These are phyloP conservation scores for Cepphus grylle DNA, from an alignment of 2,113 vertebrate species.

Conservation along the genomic window DNA sequence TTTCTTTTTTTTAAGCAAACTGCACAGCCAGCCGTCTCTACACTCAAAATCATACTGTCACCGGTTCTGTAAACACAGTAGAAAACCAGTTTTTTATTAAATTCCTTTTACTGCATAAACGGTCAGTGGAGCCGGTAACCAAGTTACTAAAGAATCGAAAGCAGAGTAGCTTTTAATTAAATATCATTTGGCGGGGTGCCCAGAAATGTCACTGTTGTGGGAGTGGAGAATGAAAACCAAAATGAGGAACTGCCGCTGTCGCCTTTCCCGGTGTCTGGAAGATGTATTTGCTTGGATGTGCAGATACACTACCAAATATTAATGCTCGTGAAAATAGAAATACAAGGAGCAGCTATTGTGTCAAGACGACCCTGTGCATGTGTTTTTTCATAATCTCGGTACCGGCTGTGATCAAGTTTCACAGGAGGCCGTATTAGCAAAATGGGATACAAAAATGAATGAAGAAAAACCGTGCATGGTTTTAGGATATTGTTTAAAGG, in stretches of 20 bases:
- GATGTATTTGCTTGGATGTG: background rate
- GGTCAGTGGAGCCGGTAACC: slow-evolving; percentile 11
- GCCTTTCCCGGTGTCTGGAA: background rate
- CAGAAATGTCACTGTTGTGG: background rate
- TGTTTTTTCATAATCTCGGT: background rate
- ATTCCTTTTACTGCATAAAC: slow-evolving; percentile 10
- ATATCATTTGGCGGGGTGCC: slow-evolving; percentile 26
- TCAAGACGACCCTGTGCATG: background rate
- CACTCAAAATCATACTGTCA: background rate
- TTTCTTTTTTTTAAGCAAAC: background rate
- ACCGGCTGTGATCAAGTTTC: background rate
- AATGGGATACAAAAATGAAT: accelerated
- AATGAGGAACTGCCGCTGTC: background rate
- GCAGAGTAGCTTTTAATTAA: slow-evolving; percentile 59
- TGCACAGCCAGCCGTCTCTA: background rate
- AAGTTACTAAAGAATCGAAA: slow-evolving; percentile 27
- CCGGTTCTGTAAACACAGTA: background rate
- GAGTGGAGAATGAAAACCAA: background rate
- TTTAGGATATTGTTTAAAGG: background rate
- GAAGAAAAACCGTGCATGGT: accelerated
- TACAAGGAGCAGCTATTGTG: background rate
- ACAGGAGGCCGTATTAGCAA: background rate
- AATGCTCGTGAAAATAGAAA: background rate
- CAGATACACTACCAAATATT: background rate
- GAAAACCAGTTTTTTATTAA: background rate